Percentiles rank a stretch among this genome's conserved stretches.
phyloP scores from a whole-genome alignment of 2,113 vertebrate genomes.

The Synchiropus splendidus region DNA sequence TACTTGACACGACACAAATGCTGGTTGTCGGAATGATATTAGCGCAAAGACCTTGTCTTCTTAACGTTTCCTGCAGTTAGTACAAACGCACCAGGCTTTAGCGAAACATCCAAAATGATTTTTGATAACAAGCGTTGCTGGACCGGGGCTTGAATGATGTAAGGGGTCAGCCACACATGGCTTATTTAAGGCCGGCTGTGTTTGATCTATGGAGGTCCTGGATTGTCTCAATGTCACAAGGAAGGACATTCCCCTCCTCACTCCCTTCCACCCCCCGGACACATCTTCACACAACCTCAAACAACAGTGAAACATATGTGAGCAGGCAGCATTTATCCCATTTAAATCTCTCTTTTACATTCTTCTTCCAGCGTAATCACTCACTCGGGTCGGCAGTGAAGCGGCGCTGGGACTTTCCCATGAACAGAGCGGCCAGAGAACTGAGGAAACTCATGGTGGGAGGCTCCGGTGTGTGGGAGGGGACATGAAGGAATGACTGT shows the following conservation, averaged over 20 bases:
- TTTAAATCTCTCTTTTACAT: slow-evolving; percentile 7
- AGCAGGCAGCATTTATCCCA: slow-evolving; percentile 11
- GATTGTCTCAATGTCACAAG: slow-evolving; percentile 55
- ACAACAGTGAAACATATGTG: slow-evolving; percentile 4
- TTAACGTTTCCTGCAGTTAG: too few species aligned
- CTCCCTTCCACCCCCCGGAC: slow-evolving; percentile 24
- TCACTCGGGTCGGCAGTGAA: slow-evolving; percentile 43
- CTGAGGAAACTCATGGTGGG: slow-evolving; percentile 60
- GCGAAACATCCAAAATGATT: slow-evolving; percentile 27
- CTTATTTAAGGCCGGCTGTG: slow-evolving; percentile 45
- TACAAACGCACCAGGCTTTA: too few species aligned
- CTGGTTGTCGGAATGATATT: too few species aligned
- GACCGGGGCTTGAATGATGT: slow-evolving; percentile 27
- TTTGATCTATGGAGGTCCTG: slow-evolving; percentile 61
- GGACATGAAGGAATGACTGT: slow-evolving; percentile 62
- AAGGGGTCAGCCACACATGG: slow-evolving; percentile 38
- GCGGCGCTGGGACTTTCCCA: slow-evolving; percentile 53
- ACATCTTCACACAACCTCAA: slow-evolving; percentile 14
- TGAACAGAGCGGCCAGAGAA: slow-evolving; percentile 32
- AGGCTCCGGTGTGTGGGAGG: slow-evolving; percentile 57
- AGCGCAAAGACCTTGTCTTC: too few species aligned
- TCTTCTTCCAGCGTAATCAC: slow-evolving; percentile 31
- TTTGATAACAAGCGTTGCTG: slow-evolving; percentile 34
- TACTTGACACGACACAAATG: too few species aligned
- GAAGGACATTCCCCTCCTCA: slow-evolving; percentile 40